phyloP scores from a whole-genome alignment of 2,888 invertebrate species.

The Drosophila mimica region DNA sequence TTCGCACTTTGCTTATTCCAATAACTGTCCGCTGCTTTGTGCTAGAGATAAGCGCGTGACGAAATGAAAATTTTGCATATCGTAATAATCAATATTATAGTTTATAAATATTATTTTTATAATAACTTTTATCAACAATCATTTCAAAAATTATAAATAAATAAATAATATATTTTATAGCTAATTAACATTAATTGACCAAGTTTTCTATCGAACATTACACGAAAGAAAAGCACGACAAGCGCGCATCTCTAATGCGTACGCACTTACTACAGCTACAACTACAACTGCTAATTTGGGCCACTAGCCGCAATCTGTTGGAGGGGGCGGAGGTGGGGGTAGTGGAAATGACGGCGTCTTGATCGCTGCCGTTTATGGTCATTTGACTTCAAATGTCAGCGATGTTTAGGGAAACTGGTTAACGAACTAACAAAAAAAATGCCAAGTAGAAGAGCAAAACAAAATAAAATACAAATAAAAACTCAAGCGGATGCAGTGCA shows the following conservation, averaged over 20 bases:
- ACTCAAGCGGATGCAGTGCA: slow-evolving; percentile 75
- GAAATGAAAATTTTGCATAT: neutral
- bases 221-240: neutral
- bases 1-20: slow-evolving; percentile 42
- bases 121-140: neutral
- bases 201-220: neutral
- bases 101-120: too few relatives aligned
- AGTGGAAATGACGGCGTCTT: slow-evolving; percentile 40
- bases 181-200: neutral
- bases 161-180: neutral
- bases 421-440: slow-evolving; percentile 59
- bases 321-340: neutral
- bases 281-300: slow-evolving; percentile 68
- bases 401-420: slow-evolving; percentile 74
- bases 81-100: too few relatives aligned
- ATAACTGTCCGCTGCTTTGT: slow-evolving; percentile 27
- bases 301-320: slow-evolving; percentile 31
- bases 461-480: slow-evolving; percentile 31
- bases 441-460: slow-evolving; percentile 12
- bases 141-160: neutral
- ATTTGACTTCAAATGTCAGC: slow-evolving; percentile 80
- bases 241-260: neutral
- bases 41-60: slow-evolving; percentile 14
- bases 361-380: slow-evolving; percentile 74
- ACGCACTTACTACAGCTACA: slow-evolving; percentile 52